Evolutionary conservation across 2,888 invertebrate genomes (phyloP).

Genomic region (Euspilapteryx auroguttella): DNA sequence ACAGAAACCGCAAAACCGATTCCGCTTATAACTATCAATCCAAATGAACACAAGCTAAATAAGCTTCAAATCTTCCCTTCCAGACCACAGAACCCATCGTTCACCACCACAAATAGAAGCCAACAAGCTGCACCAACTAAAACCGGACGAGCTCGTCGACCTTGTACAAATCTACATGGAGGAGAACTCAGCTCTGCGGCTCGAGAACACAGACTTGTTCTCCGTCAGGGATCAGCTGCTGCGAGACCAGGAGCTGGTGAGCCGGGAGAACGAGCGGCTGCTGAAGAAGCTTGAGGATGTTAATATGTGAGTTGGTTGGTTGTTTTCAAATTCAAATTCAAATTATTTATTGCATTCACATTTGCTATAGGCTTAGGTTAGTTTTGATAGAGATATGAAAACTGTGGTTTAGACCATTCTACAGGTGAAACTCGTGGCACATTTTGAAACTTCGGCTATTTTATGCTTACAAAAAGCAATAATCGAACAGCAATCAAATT

Average conservation of each 20-base stretch:
- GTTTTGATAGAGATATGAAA: too few relatives aligned
- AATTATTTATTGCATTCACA: too few relatives aligned
- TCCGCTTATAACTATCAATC: conserved; percentile 1
- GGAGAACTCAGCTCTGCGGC: conserved; percentile 76
- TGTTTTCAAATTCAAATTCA: too few relatives aligned
- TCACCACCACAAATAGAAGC: conserved; percentile 68
- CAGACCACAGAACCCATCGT: conserved; percentile 27
- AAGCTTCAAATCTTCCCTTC: neutral
- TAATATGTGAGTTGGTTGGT: conserved; percentile 78
- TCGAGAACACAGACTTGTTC: conserved; percentile 86
- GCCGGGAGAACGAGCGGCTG: conserved; percentile 87
- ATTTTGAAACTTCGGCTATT: too few relatives aligned
- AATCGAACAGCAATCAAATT: too few relatives aligned
- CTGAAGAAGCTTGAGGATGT: conserved; percentile 87
- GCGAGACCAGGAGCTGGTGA: conserved; percentile 87
- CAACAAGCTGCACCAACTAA: conserved; percentile 73
- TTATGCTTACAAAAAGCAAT: too few relatives aligned
- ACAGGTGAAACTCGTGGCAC: too few relatives aligned
- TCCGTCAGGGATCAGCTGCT: conserved; percentile 77
- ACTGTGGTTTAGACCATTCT: too few relatives aligned
- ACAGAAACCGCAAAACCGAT: neutral
- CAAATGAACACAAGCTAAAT: too few relatives aligned
- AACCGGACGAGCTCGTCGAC: conserved; percentile 79
- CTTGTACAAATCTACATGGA: conserved; percentile 83
- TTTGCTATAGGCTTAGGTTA: neutral